Conservation (phyloP, 2,888 invertebrate species). For the Piscicola geometra region DNA sequence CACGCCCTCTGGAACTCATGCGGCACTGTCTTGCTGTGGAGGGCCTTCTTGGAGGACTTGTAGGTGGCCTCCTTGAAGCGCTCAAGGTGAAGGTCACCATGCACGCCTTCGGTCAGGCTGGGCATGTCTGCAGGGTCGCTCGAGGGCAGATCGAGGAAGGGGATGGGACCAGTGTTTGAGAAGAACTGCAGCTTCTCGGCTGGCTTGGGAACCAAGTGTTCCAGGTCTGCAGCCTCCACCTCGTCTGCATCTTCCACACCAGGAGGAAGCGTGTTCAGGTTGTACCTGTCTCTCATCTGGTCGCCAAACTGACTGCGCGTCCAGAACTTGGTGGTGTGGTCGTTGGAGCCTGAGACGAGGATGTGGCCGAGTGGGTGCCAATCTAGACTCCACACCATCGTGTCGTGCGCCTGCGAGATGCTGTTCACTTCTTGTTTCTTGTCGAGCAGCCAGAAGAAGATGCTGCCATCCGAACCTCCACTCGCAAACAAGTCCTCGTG, state of each 20-base stretch:
- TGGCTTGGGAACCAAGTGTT: neutral
- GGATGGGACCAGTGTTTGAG: constrained; percentile 14
- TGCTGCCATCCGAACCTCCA: constrained; percentile 96
- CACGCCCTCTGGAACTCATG: constrained; percentile 94
- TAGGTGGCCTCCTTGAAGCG: neutral
- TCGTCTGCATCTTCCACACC: constrained; percentile 59
- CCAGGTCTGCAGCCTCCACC: constrained; percentile 6
- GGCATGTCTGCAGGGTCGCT: constrained; percentile 3
- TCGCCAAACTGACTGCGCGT: constrained; percentile 97
- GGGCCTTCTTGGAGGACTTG: constrained; percentile 52
- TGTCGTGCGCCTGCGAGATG: constrained; percentile 97
- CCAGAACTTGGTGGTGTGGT: constrained; percentile 97
- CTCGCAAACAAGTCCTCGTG: constrained; percentile 96
- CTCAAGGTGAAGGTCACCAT: neutral
- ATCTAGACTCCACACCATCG: constrained; percentile 95
- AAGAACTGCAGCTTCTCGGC: neutral
- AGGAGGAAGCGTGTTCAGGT: constrained; percentile 78
- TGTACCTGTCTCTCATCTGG: constrained; percentile 87
- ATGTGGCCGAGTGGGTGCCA: constrained; percentile 99
- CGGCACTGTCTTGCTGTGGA: constrained; percentile 92
- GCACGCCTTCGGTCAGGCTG: neutral
- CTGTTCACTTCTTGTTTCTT: constrained; percentile 91
- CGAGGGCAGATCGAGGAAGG: constrained; percentile 24
- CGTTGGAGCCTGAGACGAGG: constrained; percentile 97
- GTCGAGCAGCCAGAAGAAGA: constrained; percentile 97